These are phyloP conservation scores for Coregonus sp. DNA, from an alignment of 2,797 vertebrate species.

Conservation along the genomic window DNA sequence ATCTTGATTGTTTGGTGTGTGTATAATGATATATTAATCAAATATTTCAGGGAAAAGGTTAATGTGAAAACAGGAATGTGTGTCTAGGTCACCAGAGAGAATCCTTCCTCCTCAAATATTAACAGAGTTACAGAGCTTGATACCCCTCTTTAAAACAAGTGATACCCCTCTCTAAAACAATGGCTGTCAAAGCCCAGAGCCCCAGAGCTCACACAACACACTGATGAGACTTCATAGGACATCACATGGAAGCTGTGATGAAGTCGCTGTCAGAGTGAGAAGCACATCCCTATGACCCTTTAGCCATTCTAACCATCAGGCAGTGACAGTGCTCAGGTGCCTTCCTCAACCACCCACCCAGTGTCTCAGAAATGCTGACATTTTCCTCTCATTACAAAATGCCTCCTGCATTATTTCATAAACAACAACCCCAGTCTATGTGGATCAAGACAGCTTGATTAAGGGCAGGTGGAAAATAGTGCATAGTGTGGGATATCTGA, in stretches of 20 bases:
- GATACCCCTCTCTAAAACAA: background rate
- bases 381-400: background rate
- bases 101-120: slow-evolving; percentile 3
- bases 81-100: background rate
- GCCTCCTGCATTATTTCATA: background rate
- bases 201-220: background rate
- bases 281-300: background rate
- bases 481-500: background rate
- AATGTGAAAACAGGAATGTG: slow-evolving; percentile 14
- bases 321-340: background rate
- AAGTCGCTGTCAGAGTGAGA: background rate
- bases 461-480: background rate
- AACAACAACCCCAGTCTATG: background rate
- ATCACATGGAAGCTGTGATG: background rate
- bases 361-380: background rate
- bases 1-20: too few relatives aligned
- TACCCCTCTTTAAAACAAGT: background rate
- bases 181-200: background rate
- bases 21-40: background rate
- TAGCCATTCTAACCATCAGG: background rate
- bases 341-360: background rate
- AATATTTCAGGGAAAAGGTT: background rate
- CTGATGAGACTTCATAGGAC: background rate
- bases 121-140: background rate
- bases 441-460: background rate